These are phyloP conservation scores for Scomber colias DNA, from an alignment of 2,113 vertebrate genomes.

Conservation along the genomic window DNA sequence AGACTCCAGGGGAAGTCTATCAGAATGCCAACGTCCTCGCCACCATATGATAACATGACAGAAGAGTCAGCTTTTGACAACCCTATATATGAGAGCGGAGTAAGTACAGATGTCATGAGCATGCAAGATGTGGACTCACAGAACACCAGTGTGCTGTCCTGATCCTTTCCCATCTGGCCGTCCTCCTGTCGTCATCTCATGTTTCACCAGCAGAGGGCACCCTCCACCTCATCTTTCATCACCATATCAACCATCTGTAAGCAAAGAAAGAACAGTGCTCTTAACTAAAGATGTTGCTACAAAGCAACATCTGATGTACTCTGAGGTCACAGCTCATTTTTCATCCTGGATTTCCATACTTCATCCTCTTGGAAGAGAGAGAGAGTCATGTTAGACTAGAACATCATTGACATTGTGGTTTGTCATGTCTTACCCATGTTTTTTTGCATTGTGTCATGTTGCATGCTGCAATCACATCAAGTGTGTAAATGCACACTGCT, in stretches of 20 bases:
- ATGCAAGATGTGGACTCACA: conserved; percentile 82
- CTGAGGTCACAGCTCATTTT: conserved; percentile 23
- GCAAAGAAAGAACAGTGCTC: neutral
- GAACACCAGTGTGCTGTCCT: conserved; percentile 84
- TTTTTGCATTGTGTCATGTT: neutral
- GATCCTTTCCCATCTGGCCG: conserved; percentile 65
- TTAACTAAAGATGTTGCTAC: neutral
- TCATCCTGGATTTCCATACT: conserved; percentile 24
- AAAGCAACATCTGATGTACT: no score
- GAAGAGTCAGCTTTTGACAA: conserved; percentile 97
- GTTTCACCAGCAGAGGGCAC: conserved; percentile 73
- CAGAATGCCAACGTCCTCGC: conserved; percentile 85
- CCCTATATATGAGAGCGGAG: conserved; percentile 94
- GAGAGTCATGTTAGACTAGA: neutral
- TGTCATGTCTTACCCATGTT: conserved; percentile 2
- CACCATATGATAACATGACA: conserved; percentile 92
- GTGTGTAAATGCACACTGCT: neutral
- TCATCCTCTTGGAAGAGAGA: conserved; percentile 1
- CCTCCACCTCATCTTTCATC: conserved; percentile 31
- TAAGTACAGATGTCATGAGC: conserved; percentile 88
- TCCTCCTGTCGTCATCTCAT: conserved; percentile 58
- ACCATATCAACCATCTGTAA: conserved; percentile 19
- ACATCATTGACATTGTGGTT: conserved; percentile 4
- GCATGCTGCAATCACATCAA: neutral
- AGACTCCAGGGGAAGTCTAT: conserved; percentile 93